Evolutionary conservation across 1,140 invertebrate genomes (phyloP).

Genomic region (Zaprionus inermis): DNA sequence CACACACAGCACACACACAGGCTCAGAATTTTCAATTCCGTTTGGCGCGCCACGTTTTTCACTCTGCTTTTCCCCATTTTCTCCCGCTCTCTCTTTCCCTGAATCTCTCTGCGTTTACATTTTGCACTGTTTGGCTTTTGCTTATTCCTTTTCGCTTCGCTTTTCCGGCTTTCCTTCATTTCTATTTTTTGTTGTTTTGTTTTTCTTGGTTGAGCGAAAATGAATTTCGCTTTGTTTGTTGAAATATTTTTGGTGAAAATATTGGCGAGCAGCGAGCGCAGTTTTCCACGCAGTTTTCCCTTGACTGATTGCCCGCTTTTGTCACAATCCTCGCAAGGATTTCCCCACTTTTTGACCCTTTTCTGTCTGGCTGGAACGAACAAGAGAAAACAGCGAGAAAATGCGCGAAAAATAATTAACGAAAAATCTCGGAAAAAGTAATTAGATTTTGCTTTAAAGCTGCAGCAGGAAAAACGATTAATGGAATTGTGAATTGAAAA

Average conservation of each 20-base stretch:
- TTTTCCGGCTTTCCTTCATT: constrained; percentile 3
- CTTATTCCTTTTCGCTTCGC: constrained; percentile 4
- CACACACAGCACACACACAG: constrained; percentile 23
- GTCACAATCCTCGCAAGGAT: constrained; percentile 40
- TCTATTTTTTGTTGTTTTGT: not conserved
- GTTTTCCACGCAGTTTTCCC: not conserved
- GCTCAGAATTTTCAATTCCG: constrained; percentile 75
- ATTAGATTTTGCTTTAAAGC: not conserved
- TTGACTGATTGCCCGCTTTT: constrained; percentile 68
- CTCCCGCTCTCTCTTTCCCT: constrained; percentile 1
- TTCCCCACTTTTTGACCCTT: not conserved
- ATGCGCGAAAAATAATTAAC: constrained; percentile 24
- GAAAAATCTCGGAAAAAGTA: constrained; percentile 43
- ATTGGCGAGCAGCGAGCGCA: constrained; percentile 52
- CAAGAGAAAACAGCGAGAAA: not conserved
- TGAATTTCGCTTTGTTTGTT: constrained; percentile 82
- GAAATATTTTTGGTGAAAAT: constrained; percentile 71
- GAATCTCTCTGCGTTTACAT: constrained; percentile 26
- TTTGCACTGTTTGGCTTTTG: not conserved
- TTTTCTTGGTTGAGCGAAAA: constrained; percentile 46
- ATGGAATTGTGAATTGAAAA: too few species aligned
- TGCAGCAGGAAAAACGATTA: too few species aligned
- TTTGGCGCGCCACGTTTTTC: constrained; percentile 74
- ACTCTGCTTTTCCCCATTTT: constrained; percentile 1
- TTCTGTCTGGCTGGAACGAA: not conserved